Percentiles rank a stretch among this genome's conserved stretches.
Conservation (phyloP, 2,113 vertebrate genomes). For the Hemicordylus capensis region DNA sequence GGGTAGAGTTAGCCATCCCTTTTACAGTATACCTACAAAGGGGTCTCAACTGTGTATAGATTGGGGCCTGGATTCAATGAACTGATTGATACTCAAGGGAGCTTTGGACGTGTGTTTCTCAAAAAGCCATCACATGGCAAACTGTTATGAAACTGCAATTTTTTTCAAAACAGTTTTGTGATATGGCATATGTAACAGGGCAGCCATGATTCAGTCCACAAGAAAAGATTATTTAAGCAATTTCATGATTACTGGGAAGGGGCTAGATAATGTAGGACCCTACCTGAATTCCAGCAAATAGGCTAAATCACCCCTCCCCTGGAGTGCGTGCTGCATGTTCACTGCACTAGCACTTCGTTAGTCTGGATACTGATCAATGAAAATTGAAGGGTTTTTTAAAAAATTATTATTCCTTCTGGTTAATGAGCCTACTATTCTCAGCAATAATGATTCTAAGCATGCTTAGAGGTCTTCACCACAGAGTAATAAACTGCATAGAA, state of each 20-base stretch:
- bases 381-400: no score
- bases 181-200: not conserved
- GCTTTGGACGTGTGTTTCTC: not conserved
- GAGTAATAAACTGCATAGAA: no score
- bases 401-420: no score
- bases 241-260: not conserved
- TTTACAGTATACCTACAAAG: not conserved
- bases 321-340: no score
- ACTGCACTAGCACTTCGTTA: no score
- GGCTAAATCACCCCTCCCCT: no score
- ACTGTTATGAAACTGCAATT: not conserved
- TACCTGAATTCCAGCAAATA: not conserved
- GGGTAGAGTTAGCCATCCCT: not conserved
- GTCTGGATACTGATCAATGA: no score
- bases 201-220: not conserved
- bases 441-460: no score
- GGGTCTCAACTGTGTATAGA: not conserved
- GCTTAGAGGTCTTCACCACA: no score
- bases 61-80: not conserved
- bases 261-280: not conserved
- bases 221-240: not conserved
- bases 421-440: no score
- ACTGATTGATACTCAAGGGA: not conserved
- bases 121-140: not conserved
- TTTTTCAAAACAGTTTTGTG: not conserved